These are phyloP conservation scores for Puntigrus tetrazona DNA, from an alignment of 2,113 vertebrate species.

Conservation along the genomic window DNA sequence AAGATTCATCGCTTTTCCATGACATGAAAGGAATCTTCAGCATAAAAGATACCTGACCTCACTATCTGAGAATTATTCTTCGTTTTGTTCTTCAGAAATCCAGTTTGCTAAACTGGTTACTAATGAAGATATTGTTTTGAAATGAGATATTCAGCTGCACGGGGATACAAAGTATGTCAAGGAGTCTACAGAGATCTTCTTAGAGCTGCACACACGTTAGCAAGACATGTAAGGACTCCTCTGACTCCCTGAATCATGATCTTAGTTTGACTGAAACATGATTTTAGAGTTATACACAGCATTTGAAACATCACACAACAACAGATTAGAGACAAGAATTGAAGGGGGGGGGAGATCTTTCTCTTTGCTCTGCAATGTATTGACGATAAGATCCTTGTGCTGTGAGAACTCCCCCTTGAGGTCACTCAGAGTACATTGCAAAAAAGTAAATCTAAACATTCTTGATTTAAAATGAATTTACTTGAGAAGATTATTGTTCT, in stretches of 20 bases:
- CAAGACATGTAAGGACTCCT: conserved; percentile 53
- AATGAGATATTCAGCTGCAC: background rate
- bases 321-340: background rate
- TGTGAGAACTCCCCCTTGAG: conserved; percentile 75
- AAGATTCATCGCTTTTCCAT: conserved; percentile 68
- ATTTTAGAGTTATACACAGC: background rate
- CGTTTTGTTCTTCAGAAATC: background rate
- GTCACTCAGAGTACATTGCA: conserved; percentile 45
- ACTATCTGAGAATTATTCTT: conserved; percentile 27
- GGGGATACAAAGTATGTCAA: background rate
- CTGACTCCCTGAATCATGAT: conserved; percentile 81
- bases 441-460: background rate
- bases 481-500: background rate
- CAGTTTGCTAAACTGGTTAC: conserved; percentile 2
- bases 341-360: background rate
- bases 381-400: conserved; percentile 54
- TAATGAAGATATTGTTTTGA: conserved; percentile 4
- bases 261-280: conserved; percentile 56
- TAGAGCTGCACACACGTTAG: conserved; percentile 71
- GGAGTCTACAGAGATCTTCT: background rate
- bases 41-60: conserved; percentile 60
- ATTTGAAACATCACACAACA: background rate
- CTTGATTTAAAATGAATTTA: background rate
- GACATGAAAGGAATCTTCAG: conserved; percentile 70
- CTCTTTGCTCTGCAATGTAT: conserved; percentile 9